Evolutionary conservation across 2,888 invertebrate species (phyloP), one percentile per base, ranked within the genome.

Genomic region (Omphaloscelis lunosa): DNA sequence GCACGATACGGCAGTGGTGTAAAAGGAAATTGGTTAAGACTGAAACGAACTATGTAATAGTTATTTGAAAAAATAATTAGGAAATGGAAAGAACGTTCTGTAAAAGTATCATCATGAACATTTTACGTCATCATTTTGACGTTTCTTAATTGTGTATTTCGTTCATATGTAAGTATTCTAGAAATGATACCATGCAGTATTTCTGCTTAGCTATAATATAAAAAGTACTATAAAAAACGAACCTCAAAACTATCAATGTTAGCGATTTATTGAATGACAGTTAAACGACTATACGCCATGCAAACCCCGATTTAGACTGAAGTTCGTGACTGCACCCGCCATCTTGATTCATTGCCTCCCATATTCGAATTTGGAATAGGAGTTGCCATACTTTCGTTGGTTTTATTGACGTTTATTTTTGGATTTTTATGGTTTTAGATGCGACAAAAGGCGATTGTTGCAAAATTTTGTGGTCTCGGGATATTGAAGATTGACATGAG

Each of bases 241-340:
- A 56, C 81, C 85, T 69, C 29, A 68, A 53, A 75, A 68, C 51
- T 72, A 70, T 63, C 56, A 69, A 74, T 29, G 41, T 27, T 48
- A 56, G 41, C 29, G 39, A 83, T 86, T 82, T 86, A 83, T 79
- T 61, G 69, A 67, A 63, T 78, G 69, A 78, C 79, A 78, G 74
- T 58, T 61, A 75, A 82, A 87, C 79, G 80, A 79, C 71, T 45
- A 12, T 59, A 29, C 27, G 61, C 65, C 87, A 88, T 88, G 87
- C 88, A 51, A 88, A 77, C 69, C 75, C 72, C 74, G 74, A 80
- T 81, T 66, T 85, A 82, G 81, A 72, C 69, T 59, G 0, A 74
- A 77, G 62, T 86, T 85, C 88, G 88, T 88, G 88, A 86, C 83
- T 81, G 75, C 75, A 77, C 58, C 63, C 58, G 48, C 83, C 74